phyloP scores from a whole-genome alignment of 2,888 invertebrate genomes.

The Horisme vitalbata region DNA sequence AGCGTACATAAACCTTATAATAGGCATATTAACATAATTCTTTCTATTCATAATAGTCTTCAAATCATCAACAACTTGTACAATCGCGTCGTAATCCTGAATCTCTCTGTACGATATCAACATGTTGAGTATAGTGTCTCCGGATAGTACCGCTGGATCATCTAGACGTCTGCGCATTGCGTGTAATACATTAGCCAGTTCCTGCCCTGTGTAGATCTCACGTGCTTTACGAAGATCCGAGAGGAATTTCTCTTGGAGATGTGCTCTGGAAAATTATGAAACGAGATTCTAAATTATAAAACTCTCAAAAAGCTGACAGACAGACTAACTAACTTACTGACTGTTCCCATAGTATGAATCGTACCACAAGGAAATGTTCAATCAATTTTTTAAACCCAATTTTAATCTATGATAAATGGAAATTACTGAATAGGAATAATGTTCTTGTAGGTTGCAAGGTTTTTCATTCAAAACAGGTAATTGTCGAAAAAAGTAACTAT shows the following conservation, averaged over 20 bases:
- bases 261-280: slow-evolving; percentile 85
- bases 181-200: slow-evolving; percentile 90
- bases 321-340: too few relatives aligned
- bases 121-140: slow-evolving; percentile 97
- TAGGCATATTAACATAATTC: slow-evolving; percentile 93
- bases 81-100: slow-evolving; percentile 98
- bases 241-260: slow-evolving; percentile 98
- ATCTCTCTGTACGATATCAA: slow-evolving; percentile 95
- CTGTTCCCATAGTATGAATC: too few relatives aligned
- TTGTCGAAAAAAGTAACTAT: too few relatives aligned
- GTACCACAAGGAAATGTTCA: too few relatives aligned
- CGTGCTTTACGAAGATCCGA: slow-evolving; percentile 95
- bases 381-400: too few relatives aligned
- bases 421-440: too few relatives aligned
- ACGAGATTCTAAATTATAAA: too few relatives aligned
- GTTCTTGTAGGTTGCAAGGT: too few relatives aligned
- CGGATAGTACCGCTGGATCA: slow-evolving; percentile 97
- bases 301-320: too few relatives aligned
- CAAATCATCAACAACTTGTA: slow-evolving; percentile 96
- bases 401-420: too few relatives aligned
- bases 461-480: too few relatives aligned
- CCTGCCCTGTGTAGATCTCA: slow-evolving; percentile 92
- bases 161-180: slow-evolving; percentile 96
- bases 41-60: slow-evolving; percentile 94
- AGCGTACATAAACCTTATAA: slow-evolving; percentile 96